Conservation (phyloP, 2,888 invertebrate genomes). For the Drosophila stalkeri region DNA sequence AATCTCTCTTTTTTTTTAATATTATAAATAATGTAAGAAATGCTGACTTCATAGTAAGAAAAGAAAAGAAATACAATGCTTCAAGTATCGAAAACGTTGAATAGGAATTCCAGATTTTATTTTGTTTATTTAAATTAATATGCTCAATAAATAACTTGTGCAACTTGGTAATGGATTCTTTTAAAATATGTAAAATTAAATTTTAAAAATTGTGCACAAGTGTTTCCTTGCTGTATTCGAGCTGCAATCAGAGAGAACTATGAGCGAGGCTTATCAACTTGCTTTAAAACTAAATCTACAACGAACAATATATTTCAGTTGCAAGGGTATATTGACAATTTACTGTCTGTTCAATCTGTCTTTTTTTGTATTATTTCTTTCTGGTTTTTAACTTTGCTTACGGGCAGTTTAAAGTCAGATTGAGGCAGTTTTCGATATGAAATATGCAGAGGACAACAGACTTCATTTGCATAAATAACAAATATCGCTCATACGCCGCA, state of each 20-base stretch:
- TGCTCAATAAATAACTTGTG: too few species aligned
- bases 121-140: too few species aligned
- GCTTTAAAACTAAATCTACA: background rate
- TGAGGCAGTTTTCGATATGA: conserved; percentile 31
- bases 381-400: conserved; percentile 5
- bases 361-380: background rate
- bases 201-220: too few species aligned
- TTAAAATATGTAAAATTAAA: too few species aligned
- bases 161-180: too few species aligned
- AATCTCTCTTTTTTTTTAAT: too few species aligned
- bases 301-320: background rate
- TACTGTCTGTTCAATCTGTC: background rate
- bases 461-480: conserved; percentile 78
- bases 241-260: background rate
- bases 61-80: too few species aligned
- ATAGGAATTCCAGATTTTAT: too few species aligned
- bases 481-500: conserved; percentile 78
- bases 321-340: conserved; percentile 20
- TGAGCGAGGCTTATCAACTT: background rate
- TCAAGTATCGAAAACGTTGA: too few species aligned
- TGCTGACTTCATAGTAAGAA: too few species aligned
- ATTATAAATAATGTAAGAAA: too few species aligned
- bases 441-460: conserved; percentile 47
- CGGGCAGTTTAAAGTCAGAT: conserved; percentile 34
- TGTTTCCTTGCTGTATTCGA: too few species aligned